Base-by-base conservation (phyloP, 2,888 invertebrate species). In the Pelosia muscerda region DNA sequence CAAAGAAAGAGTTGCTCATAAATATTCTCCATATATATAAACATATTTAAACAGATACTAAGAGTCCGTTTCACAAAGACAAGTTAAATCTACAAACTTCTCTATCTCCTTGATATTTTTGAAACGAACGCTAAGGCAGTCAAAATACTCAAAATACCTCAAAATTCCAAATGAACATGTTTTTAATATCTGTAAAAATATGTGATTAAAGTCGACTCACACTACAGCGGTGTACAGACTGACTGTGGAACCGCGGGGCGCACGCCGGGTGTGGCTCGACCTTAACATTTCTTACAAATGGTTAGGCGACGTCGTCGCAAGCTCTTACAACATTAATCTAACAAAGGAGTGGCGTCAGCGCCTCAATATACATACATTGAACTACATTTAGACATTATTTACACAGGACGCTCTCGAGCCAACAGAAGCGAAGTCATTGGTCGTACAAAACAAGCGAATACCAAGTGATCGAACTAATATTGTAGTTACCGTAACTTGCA, bases 321-420 rank as follows among this genome's bases (percentile, higher is more conserved):
- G 86, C 87, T 87, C 87, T 78, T 81, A 81, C 64, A 77, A 72
- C 66, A 69, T 81, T 74, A 78, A 53, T 58, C 76, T 81, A 81
- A 79, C 75, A 75, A 79, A 68, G 59, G 71, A 64, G 60, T 66
- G 78, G 71, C 76, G 74, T 10, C 57, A 23, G 23, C 69, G 78
- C 78, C 78, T 68, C 78, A 78, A 82, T 79, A 79, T 84, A 84
- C 84, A 81, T 78, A 82, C 81, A 81, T 76, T 80, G 68, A 82
- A 72, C 73, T 81, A 78, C 78, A 74, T 80, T 74, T 80, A 77
- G 81, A 78, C 79, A 81, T 71, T 81, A 81, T 81, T 69, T 81
- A 81, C 81, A 81, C 74, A 71, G 49, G 73, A 77, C 71, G 71
- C 66, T 72, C 59, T 68, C 69, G 73, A 78, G 69, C 72, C 70